Evolutionary conservation across 2,888 invertebrate genomes (phyloP).

Genomic region (Ariolimax columbianus): DNA sequence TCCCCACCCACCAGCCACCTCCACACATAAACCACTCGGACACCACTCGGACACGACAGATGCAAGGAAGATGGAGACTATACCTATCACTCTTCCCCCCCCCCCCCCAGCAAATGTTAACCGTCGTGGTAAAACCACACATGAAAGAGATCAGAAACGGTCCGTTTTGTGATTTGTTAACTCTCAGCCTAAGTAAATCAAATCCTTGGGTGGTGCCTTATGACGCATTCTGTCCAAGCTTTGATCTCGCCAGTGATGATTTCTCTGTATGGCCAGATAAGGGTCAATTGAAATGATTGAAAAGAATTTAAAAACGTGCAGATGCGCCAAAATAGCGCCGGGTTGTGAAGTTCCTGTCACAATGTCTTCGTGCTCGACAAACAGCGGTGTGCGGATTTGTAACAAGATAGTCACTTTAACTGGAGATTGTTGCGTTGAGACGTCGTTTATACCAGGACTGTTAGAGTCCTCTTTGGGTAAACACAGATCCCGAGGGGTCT

Average conservation of each 20-base stretch:
- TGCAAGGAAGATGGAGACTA: too few species aligned
- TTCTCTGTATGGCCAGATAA: background rate
- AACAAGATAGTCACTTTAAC: slow-evolving; percentile 21
- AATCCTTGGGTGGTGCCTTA: slow-evolving; percentile 23
- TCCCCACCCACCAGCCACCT: too few species aligned
- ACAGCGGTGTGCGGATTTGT: slow-evolving; percentile 11
- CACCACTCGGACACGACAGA: too few species aligned
- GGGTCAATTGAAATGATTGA: slow-evolving; percentile 6
- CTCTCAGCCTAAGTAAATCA: background rate
- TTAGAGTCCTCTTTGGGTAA: slow-evolving; percentile 3
- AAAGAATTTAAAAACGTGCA: slow-evolving; percentile 6
- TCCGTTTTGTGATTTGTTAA: background rate
- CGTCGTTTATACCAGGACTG: background rate
- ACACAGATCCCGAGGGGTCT: background rate
- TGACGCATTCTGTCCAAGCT: slow-evolving; percentile 2
- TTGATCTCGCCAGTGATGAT: slow-evolving; percentile 11
- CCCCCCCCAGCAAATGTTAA: too few species aligned
- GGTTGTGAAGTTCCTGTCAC: background rate
- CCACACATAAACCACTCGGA: too few species aligned
- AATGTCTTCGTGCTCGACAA: slow-evolving; percentile 12
- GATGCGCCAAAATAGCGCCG: slow-evolving; percentile 5
- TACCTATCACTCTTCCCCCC: too few species aligned
- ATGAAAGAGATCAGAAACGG: background rate
- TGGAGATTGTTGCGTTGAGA: slow-evolving; percentile 2
- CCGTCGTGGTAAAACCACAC: too few species aligned